A percentile compares a stretch with the other conserved stretches of the same genome.
Evolutionary conservation across 1,140 invertebrate species (phyloP).

Genomic region (Zophobas morio): DNA sequence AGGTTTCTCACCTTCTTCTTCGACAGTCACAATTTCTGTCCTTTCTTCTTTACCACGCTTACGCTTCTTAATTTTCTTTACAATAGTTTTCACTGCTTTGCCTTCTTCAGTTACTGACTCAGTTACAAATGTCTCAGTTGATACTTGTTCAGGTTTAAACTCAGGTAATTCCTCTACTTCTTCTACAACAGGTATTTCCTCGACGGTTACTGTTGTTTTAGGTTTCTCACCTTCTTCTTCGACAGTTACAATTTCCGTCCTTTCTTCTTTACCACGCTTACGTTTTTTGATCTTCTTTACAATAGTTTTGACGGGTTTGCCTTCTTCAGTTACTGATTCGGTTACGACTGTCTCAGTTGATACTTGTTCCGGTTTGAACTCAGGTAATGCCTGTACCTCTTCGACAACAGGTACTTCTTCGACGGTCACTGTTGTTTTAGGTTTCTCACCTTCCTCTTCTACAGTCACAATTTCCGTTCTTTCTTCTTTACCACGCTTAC

Average conservation of each 20-base stretch:
- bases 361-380: conserved; percentile 63
- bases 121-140: conserved; percentile 59
- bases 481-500: conserved; percentile 60
- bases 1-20: conserved; percentile 58
- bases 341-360: conserved; percentile 62
- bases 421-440: conserved; percentile 61
- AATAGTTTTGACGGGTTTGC: conserved; percentile 51
- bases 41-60: conserved; percentile 55
- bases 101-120: conserved; percentile 49
- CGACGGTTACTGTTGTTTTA: conserved; percentile 54
- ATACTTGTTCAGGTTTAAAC: conserved; percentile 53
- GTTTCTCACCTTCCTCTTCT: conserved; percentile 58
- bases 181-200: conserved; percentile 51
- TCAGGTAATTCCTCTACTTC: conserved; percentile 46
- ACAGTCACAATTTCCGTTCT: conserved; percentile 64
- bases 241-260: conserved; percentile 68
- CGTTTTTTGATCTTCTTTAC: conserved; percentile 67
- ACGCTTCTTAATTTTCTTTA: conserved; percentile 64
- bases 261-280: conserved; percentile 67
- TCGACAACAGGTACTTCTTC: conserved; percentile 59
- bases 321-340: conserved; percentile 60
- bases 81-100: conserved; percentile 52
- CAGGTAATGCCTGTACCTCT: conserved; percentile 59
- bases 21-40: conserved; percentile 59
- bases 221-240: conserved; percentile 67